Conservation (phyloP, 2,888 invertebrate genomes). For the Coelopa pilipes region DNA sequence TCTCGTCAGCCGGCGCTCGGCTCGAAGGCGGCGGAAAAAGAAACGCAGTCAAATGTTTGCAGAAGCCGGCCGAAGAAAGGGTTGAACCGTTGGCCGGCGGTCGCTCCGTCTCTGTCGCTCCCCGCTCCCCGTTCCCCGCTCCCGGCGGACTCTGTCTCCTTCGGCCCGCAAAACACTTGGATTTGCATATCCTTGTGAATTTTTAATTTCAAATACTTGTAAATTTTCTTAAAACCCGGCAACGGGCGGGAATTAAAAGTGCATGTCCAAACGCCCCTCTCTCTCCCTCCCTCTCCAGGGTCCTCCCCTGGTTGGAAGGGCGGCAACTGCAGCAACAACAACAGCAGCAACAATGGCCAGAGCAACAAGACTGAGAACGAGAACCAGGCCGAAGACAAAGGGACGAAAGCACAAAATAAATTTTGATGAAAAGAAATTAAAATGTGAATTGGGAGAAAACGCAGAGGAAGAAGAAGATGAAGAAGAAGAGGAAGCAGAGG, state of each 20-base stretch:
- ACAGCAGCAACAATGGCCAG: constrained; percentile 11
- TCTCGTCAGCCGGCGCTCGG: no score
- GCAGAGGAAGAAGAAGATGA: constrained; percentile 10
- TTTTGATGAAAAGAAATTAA: constrained; percentile 58
- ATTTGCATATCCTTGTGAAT: constrained; percentile 50
- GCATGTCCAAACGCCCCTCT: constrained; percentile 31
- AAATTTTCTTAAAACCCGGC: constrained; percentile 43
- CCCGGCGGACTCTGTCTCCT: neutral
- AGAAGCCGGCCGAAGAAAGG: constrained; percentile 33
- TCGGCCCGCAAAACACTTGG: constrained; percentile 46
- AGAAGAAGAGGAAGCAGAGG: neutral
- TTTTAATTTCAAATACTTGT: constrained; percentile 46
- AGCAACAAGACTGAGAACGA: constrained; percentile 18
- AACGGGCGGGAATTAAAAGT: constrained; percentile 42
- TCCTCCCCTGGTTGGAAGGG: constrained; percentile 9
- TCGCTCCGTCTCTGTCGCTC: neutral
- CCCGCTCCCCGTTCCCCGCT: constrained; percentile 11
- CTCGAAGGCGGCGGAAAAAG: constrained; percentile 31
- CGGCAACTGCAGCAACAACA: neutral
- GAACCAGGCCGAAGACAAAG: constrained; percentile 36
- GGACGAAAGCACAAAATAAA: constrained; percentile 45
- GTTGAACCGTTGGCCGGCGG: constrained; percentile 24
- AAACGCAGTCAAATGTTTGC: constrained; percentile 35
- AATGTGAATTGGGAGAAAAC: constrained; percentile 39
- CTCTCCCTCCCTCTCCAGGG: neutral